A percentile compares a stretch with the other conserved stretches of the same genome.
These are phyloP conservation scores for Climacteris rufus DNA, from an alignment of 2,113 vertebrate species.

Conservation along the genomic window DNA sequence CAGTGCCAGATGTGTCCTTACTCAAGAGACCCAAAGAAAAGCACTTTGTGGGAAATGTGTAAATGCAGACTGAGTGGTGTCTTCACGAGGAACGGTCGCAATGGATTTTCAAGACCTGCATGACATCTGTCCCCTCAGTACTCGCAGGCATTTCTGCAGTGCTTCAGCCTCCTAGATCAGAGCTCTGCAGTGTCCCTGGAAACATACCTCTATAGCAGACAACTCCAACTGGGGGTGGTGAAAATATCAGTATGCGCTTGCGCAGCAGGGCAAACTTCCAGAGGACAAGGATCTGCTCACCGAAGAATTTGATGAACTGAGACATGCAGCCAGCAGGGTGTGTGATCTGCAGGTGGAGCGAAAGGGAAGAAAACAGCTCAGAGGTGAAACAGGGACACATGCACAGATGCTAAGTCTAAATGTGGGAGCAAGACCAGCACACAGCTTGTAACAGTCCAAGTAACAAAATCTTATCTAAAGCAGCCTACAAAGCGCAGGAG, in stretches of 20 bases:
- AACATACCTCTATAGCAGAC: constrained; percentile 95
- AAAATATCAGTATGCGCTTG: constrained; percentile 96
- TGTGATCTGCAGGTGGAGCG: constrained; percentile 84
- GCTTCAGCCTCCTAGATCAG: background rate
- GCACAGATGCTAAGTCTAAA: constrained; percentile 38
- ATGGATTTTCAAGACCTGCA: background rate
- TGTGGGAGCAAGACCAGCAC: constrained; percentile 23
- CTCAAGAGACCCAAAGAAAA: background rate
- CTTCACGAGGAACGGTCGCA: background rate
- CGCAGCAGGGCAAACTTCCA: constrained; percentile 97
- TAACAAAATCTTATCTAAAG: background rate
- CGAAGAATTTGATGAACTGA: constrained; percentile 98
- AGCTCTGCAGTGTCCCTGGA: constrained; percentile 24
- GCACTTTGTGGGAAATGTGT: background rate
- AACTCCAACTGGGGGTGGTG: constrained; percentile 93
- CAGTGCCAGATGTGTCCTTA: background rate
- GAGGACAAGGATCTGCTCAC: constrained; percentile 94
- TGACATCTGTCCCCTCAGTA: background rate
- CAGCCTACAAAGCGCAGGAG: background rate
- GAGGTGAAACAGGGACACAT: background rate
- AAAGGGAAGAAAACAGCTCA: background rate
- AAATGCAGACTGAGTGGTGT: background rate
- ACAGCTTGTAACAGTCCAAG: background rate
- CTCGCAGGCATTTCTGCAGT: background rate
- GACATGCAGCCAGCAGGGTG: constrained; percentile 99